phyloP scores from a whole-genome alignment of 2,797 vertebrate species.

The Malurus leucopterus region DNA sequence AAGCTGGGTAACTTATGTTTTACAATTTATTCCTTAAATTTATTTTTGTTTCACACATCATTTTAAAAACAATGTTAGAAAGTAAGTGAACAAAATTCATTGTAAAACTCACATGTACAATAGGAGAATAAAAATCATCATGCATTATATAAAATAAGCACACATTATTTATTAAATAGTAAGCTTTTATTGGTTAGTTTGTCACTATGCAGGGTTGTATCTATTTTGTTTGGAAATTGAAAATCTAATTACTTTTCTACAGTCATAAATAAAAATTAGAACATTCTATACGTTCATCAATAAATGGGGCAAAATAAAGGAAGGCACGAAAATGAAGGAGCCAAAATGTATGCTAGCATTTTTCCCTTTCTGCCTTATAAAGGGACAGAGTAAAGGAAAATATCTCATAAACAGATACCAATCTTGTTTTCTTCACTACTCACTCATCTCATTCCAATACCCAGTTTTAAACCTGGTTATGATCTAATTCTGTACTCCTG shows the following conservation, averaged over 20 bases:
- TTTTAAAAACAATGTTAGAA: background rate
- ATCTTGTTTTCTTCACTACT: constrained; percentile 17
- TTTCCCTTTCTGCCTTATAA: background rate
- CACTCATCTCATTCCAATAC: constrained; percentile 59
- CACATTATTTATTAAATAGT: background rate
- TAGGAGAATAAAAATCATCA: background rate
- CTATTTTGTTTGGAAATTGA: background rate
- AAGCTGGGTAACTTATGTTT: background rate
- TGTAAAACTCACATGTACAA: background rate
- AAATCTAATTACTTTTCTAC: background rate
- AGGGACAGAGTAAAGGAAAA: background rate
- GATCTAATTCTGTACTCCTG: constrained; percentile 63
- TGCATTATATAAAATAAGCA: background rate
- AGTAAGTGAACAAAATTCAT: background rate
- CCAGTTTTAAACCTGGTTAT: constrained; percentile 69
- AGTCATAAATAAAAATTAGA: background rate
- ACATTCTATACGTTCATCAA: background rate
- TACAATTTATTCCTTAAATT: background rate
- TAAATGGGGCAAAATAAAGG: background rate
- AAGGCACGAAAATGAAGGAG: background rate
- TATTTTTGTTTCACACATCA: background rate
- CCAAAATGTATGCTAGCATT: background rate
- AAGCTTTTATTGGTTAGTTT: background rate
- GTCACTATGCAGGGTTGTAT: background rate
- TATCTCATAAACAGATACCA: background rate